Conservation (phyloP, 2,888 invertebrate species). For the Spicauda simplicius region DNA sequence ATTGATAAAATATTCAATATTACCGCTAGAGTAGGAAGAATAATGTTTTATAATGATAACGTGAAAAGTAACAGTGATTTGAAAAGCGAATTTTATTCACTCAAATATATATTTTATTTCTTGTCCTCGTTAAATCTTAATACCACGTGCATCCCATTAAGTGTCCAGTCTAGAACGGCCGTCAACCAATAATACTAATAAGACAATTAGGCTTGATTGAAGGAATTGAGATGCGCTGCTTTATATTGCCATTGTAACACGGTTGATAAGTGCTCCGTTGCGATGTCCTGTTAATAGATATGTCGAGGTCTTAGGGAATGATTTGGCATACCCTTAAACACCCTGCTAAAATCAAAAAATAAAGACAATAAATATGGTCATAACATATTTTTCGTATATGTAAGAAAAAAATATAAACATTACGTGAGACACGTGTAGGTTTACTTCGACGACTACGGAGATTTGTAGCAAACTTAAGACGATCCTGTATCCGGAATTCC, state of each 20-base stretch:
- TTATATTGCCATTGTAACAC: conserved; percentile 57
- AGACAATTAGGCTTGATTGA: conserved; percentile 75
- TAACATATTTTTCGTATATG: no score
- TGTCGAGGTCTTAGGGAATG: neutral
- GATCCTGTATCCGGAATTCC: no score
- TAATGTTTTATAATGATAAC: neutral
- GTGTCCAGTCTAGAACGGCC: conserved; percentile 22
- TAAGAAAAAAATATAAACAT: no score
- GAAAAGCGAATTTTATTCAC: neutral
- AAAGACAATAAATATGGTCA: no score
- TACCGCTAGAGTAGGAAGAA: neutral
- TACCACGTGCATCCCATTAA: neutral
- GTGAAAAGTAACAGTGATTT: neutral
- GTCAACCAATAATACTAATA: conserved; percentile 64
- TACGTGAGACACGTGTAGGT: no score
- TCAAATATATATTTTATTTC: neutral
- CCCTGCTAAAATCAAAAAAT: no score
- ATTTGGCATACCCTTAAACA: neutral
- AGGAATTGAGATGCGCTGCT: conserved; percentile 73
- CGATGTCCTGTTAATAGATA: conserved; percentile 24
- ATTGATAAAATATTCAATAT: no score
- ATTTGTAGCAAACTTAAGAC: no score
- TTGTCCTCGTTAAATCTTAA: neutral
- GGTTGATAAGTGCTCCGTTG: conserved; percentile 39
- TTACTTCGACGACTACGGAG: no score